A percentile compares a stretch with the other conserved stretches of the same genome.
These are phyloP conservation scores for Leptinotarsa defecta DNA, from an alignment of 1,140 invertebrate species.

Conservation along the genomic window DNA sequence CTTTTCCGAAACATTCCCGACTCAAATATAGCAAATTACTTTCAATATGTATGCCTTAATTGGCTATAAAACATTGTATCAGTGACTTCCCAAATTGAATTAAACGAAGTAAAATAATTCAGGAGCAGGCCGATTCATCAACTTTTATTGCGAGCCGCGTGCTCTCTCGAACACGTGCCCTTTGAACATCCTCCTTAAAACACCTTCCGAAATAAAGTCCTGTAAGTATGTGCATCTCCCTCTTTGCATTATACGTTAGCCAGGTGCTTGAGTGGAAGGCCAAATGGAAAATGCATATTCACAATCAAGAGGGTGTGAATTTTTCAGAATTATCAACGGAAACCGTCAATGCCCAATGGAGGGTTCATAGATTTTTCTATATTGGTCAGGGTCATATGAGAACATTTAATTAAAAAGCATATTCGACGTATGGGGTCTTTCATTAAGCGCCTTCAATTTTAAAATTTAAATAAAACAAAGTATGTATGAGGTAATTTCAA, in stretches of 20 bases:
- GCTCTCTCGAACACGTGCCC: background rate
- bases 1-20: background rate
- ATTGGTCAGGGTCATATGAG: too few species aligned
- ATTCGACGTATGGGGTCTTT: too few species aligned
- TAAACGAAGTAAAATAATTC: background rate
- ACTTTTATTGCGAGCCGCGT: background rate
- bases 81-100: conserved; percentile 1
- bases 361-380: background rate
- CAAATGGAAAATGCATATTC: background rate
- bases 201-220: background rate
- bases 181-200: background rate
- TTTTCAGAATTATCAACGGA: background rate
- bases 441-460: too few species aligned
- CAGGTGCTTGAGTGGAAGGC: background rate
- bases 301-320: background rate
- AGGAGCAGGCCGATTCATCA: background rate
- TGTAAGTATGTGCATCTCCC: background rate
- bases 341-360: background rate
- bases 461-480: too few species aligned
- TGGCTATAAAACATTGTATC: background rate
- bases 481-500: too few species aligned
- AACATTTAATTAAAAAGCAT: too few species aligned
- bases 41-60: background rate
- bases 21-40: background rate
- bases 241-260: background rate